Evolutionary conservation across 2,888 invertebrate genomes (phyloP).

Genomic region (Leucophora obtusa): DNA sequence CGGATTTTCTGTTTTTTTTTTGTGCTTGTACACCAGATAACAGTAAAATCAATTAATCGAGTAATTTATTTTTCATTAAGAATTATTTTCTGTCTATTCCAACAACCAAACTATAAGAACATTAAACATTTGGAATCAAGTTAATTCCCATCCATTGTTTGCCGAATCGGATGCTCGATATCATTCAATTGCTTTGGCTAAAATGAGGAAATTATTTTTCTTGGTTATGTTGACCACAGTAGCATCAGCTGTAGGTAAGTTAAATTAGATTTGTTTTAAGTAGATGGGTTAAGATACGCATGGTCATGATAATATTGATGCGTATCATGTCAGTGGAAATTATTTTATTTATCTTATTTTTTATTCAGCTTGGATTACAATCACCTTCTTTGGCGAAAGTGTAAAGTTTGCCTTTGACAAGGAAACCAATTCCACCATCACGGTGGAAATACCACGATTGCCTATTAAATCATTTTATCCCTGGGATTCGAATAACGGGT

Average conservation of each 20-base stretch:
- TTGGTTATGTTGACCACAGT: constrained; percentile 83
- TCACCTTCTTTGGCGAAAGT: constrained; percentile 90
- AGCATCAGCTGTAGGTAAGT: constrained; percentile 82
- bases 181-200: constrained; percentile 85
- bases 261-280: background rate
- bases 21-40: background rate
- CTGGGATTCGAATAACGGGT: constrained; percentile 85
- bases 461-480: constrained; percentile 89
- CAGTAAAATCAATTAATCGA: constrained; percentile 58
- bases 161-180: constrained; percentile 89
- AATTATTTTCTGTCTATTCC: constrained; percentile 23
- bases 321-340: background rate
- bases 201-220: constrained; percentile 86
- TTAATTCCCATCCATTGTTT: constrained; percentile 90
- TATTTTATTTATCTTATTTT: constrained; percentile 26
- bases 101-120: constrained; percentile 79
- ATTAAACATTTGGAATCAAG: constrained; percentile 90
- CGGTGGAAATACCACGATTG: constrained; percentile 85
- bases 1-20: background rate
- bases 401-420: constrained; percentile 84
- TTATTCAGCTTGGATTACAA: constrained; percentile 84
- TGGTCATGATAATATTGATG: background rate
- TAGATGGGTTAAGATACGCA: too few relatives aligned
- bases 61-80: constrained; percentile 61
- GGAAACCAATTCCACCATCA: constrained; percentile 85